Base-by-base conservation (phyloP, 2,113 vertebrate genomes). In the Castor canadensis region DNA sequence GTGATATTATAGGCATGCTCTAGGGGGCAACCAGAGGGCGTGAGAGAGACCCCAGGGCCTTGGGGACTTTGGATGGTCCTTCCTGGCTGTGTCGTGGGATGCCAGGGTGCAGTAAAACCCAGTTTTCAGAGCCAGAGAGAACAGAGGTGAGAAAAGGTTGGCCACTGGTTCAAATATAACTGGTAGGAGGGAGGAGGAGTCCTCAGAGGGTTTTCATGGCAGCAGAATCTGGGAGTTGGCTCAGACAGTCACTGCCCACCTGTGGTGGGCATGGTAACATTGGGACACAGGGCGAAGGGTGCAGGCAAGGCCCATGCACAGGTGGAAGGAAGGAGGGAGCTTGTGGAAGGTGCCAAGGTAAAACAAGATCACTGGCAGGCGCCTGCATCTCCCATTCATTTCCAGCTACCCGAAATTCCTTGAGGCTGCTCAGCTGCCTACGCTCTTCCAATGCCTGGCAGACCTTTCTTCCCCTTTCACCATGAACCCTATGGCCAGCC, bases 281-380 rank as follows among this genome's bases (percentile, higher is more conserved):
- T 38, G 54, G 64, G 76, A 54, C 77, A 56, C 77, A 77, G 49
- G n/a, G 24, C 45, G 43, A n/a, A 15, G 7, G 3, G 54, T n/a
- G 75, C 71, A 43, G 73, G 72, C 13, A 15, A n/a, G 38, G 40
- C n/a, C 32, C 17, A 5, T 10, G 49, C 58, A 22, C 1, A 35
- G 71, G 35, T 56, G 49, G 8, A n/a, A 54, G 32, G 20, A 24
- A 62, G 52, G 49, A 9, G 58, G 22, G 49, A 5, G n/a, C 16
- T 0, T 13, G 47, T 16, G 35, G 32, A 17, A 73, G 24, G 24
- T 17, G 16, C 89, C 24, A 2, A 10, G 40, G 17, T 6, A 8
- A 30, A 62, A 47, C 0, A 54, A 52, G 32, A n/a, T 2, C 0
- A 0, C 77, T 26, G 20, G 38, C 9, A 62, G 8, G 12, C 2